Base-by-base conservation (phyloP, 1,140 invertebrate genomes). In the Platyscapa corneri region DNA sequence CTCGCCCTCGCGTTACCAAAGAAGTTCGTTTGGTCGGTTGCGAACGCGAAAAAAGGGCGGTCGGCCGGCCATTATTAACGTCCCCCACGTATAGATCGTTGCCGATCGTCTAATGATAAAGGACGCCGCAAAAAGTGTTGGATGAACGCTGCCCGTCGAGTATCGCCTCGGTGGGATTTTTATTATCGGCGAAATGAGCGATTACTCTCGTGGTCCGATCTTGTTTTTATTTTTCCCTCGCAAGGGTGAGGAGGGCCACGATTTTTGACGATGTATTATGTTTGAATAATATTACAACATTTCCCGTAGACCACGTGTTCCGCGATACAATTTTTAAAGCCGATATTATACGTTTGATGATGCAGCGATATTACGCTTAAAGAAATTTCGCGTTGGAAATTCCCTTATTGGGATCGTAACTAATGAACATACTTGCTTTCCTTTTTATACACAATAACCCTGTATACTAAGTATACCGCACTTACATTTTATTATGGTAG, bases 401-500 rank as follows among this genome's bases (percentile, higher is more conserved):
- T 39, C 23, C 37, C 37, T 74, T 74, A 3, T 39, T 74, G 7
- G 23, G 39, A n/a, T 8, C 27, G 8, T 23, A 39, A 72, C 14
- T 32, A 14, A 74, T 42, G 20, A n/a, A 32, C 37, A 27, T 2
- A 14, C 23, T 42, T 5, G 20, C 20, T n/a, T 74, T 42, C 1
- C 70, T 74, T 42, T 74, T 74, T 42, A 74, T 42, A 74, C 23
- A 42, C 39, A n/a, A n/a, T 74, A 42, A 42, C 37, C 70, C 20
- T 42, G 23, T n/a, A 37, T 74, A 42, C 8, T 20, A 42, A 42
- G 30, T 74, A 42, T 42, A 74, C 32, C 37, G 37, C n/a, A n/a
- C 70, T 74, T 42, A n/a, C 3, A 39, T 74, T 42, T 74, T 74
- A 74, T 74, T 74, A 74, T n/a, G 7, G 20, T 6, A 1, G 23